These are phyloP conservation scores for Thelaira solivaga DNA, from an alignment of 2,888 invertebrate species.

Conservation along the genomic window DNA sequence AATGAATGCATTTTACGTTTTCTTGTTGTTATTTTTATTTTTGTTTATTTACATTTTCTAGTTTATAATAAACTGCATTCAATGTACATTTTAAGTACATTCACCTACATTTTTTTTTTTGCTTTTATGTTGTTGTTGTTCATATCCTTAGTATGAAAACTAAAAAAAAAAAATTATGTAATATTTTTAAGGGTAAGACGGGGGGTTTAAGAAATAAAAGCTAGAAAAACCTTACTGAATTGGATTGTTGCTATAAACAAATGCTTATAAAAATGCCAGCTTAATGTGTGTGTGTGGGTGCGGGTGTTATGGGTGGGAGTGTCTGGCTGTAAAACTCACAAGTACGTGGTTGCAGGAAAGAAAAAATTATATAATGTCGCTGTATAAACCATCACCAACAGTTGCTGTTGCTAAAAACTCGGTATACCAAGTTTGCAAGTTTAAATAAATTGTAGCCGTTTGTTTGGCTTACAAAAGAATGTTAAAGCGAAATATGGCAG, in stretches of 20 bases:
- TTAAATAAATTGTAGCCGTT: slow-evolving; percentile 51
- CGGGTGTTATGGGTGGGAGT: neutral
- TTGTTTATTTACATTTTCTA: slow-evolving; percentile 45
- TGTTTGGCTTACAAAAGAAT: slow-evolving; percentile 35
- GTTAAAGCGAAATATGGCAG: neutral
- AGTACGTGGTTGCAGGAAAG: slow-evolving; percentile 4
- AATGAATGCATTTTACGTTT: slow-evolving; percentile 3
- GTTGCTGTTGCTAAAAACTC: slow-evolving; percentile 40
- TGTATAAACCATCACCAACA: slow-evolving; percentile 54
- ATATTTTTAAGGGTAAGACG: neutral
- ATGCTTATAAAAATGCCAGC: neutral
- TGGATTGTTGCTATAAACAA: slow-evolving; percentile 49
- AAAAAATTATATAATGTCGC: slow-evolving; percentile 41
- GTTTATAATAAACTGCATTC: slow-evolving; percentile 54
- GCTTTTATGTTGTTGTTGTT: too few species aligned
- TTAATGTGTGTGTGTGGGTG: neutral
- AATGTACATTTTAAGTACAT: slow-evolving; percentile 60
- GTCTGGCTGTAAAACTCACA: slow-evolving; percentile 10
- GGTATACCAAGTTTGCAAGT: slow-evolving; percentile 39
- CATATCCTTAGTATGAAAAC: neutral
- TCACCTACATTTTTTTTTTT: slow-evolving; percentile 58
- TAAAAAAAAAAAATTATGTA: neutral
- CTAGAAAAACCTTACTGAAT: slow-evolving; percentile 37
- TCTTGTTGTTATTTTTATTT: neutral
- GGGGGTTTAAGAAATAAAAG: neutral